Evolutionary conservation across 1,140 invertebrate genomes (phyloP).

Genomic region (Drosophila parabipectinata): DNA sequence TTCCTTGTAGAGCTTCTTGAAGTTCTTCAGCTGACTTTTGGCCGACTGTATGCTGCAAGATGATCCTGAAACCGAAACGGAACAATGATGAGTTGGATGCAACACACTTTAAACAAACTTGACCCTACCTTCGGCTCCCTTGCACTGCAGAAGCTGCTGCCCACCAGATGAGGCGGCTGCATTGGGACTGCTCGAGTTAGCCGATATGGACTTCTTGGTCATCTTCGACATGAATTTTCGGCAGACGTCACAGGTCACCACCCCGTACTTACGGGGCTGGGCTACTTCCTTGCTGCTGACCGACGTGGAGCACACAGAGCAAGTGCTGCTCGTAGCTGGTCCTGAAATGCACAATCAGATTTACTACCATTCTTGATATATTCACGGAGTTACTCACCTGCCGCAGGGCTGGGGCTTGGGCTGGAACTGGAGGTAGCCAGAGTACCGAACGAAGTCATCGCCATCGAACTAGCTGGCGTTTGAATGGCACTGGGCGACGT

Average conservation of each 20-base stretch:
- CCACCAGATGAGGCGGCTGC: constrained; percentile 56
- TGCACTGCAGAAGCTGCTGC: constrained; percentile 86
- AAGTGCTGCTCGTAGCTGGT: constrained; percentile 21
- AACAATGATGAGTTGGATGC: background rate
- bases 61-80: constrained; percentile 61
- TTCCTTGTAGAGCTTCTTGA: constrained; percentile 88
- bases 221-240: constrained; percentile 93
- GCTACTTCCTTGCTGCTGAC: constrained; percentile 90
- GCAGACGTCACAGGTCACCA: constrained; percentile 93
- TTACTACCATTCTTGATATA: background rate
- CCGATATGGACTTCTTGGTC: constrained; percentile 70
- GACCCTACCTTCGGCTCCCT: constrained; percentile 87
- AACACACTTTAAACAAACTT: background rate
- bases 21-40: constrained; percentile 89
- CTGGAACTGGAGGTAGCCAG: constrained; percentile 29
- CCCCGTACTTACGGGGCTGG: constrained; percentile 93
- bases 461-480: constrained; percentile 20
- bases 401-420: constrained; percentile 7
- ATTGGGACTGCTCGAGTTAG: constrained; percentile 21
- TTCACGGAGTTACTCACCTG: constrained; percentile 23
- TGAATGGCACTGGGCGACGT: constrained; percentile 58
- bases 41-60: constrained; percentile 89
- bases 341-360: background rate
- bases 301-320: constrained; percentile 90
- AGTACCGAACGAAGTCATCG: constrained; percentile 48